Evolutionary conservation across 2,888 invertebrate genomes (phyloP), one percentile per base, ranked within the genome.

Genomic region (Deilephila elpenor): DNA sequence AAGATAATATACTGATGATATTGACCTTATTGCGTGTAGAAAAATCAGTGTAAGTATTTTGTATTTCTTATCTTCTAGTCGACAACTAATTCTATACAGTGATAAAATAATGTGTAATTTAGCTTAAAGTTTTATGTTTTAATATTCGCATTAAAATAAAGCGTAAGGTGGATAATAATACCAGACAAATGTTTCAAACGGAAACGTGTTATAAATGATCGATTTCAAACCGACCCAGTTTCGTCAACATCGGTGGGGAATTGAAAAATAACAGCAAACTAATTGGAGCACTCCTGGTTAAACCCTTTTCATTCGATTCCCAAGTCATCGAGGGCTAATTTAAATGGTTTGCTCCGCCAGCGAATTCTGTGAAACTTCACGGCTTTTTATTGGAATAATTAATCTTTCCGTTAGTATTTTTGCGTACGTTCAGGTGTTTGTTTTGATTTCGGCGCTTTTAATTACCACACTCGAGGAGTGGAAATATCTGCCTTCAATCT

Each of bases 251-350:
- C 80, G 88, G 85, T 86, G 81, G 83, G 89, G 81, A 93, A 93
- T 93, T 87, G 88, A 94, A 94, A 93, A 94, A 94, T 94, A 93
- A 93, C 94, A 93, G 91, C 91, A 89, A 92, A 89, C 92, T 94
- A 94, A 94, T 94, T 94, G 94, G 93, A 89, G 83, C 86, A 89
- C 91, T 92, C 89, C 89, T 89, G 91, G 88, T 89, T 88, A 90
- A 93, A 91, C 93, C 93, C 93, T 87, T 93, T 93, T 89, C 91
- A 89, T 91, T 91, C 87, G 87, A 87, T 91, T 92, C 89, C 89
- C 91, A 90, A 94, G 93, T 93, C 92, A 92, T 91, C 91, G 91
- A 74, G 82, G 86, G 88, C 90, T 93, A 93, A 93, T 93, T 94
- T 93, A 93, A 93, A 93, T 89, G 89, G 93, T 92, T 88, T 91